These are phyloP conservation scores for Tiliqua scincoides DNA, from an alignment of 2,113 vertebrate genomes.

Conservation along the genomic window DNA sequence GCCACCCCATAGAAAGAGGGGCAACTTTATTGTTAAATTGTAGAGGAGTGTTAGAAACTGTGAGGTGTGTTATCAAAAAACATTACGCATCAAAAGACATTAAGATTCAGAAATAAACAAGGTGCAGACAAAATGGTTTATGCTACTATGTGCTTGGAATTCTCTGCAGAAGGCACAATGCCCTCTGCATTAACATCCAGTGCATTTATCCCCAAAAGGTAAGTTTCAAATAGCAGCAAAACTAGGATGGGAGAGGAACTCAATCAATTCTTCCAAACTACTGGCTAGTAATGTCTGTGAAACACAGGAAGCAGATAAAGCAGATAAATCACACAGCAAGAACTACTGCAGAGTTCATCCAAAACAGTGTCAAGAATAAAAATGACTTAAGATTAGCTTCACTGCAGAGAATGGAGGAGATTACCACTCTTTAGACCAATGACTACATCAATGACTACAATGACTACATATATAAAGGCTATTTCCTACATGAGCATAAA, in stretches of 20 bases:
- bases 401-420: neutral
- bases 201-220: neutral
- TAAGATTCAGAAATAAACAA: neutral
- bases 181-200: constrained; percentile 12
- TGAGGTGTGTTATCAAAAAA: neutral
- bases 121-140: neutral
- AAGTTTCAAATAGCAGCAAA: neutral
- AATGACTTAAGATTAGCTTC: constrained; percentile 21
- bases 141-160: constrained; percentile 17
- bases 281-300: accelerated
- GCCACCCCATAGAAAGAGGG: neutral
- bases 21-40: neutral
- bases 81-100: neutral
- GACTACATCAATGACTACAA: neutral
- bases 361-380: constrained; percentile 2
- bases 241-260: constrained; percentile 6
- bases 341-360: neutral
- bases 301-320: neutral
- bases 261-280: constrained; percentile 31
- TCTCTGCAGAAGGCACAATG: neutral
- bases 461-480: neutral
- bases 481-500: constrained; percentile 2
- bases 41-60: neutral
- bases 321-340: neutral
- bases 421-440: neutral